A percentile compares a stretch with the other conserved stretches of the same genome.
Evolutionary conservation across 2,888 invertebrate genomes (phyloP).

Genomic region (Laothoe populi): DNA sequence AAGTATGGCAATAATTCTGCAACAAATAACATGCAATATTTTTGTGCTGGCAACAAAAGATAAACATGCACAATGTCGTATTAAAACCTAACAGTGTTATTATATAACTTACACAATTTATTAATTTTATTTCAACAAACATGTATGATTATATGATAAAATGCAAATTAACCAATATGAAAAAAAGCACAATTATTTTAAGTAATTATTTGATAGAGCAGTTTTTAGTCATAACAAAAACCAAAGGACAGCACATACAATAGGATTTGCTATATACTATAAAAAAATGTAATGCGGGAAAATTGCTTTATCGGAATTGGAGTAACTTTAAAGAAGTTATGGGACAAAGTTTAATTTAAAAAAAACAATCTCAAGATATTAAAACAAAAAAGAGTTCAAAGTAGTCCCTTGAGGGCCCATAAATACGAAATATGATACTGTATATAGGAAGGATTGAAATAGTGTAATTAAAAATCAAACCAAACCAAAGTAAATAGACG

Average conservation of each 20-base stretch:
- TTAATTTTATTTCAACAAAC: background rate
- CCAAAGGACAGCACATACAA: background rate
- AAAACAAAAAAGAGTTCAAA: background rate
- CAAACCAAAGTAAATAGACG: slow-evolving; percentile 19
- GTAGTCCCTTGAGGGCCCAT: background rate
- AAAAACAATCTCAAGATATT: background rate
- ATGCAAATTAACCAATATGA: background rate
- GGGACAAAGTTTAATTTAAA: too few relatives aligned
- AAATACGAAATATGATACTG: background rate
- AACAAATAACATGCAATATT: slow-evolving; percentile 12
- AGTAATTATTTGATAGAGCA: background rate
- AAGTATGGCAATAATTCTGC: background rate
- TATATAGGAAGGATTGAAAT: background rate
- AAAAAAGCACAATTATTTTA: background rate
- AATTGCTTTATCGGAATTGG: background rate
- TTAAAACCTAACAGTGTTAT: background rate
- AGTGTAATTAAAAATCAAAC: slow-evolving; percentile 18
- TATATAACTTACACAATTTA: background rate
- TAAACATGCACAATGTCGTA: slow-evolving; percentile 24
- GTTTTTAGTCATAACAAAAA: background rate
- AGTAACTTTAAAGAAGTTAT: background rate
- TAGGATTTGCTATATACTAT: background rate
- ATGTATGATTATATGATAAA: background rate
- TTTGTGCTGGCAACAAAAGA: slow-evolving; percentile 2
- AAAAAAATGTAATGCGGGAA: background rate